Conservation (phyloP, 1,140 invertebrate species). For the Catajapyx aquilonaris region DNA sequence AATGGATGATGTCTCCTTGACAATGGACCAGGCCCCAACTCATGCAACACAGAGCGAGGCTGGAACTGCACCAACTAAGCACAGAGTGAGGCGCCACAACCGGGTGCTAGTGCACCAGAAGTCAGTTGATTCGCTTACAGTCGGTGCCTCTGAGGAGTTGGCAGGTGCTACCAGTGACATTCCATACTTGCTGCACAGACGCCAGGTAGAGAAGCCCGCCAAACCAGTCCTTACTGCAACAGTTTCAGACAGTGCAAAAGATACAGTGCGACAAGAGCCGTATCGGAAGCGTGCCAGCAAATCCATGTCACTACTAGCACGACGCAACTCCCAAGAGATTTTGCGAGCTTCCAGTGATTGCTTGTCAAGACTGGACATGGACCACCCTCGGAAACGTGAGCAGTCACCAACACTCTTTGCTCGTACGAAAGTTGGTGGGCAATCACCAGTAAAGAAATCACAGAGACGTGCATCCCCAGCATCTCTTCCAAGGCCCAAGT, state of each 20-base stretch:
- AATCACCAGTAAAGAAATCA: slow-evolving; percentile 36
- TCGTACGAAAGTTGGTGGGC: slow-evolving; percentile 55
- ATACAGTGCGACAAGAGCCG: too few relatives aligned
- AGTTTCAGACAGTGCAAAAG: background rate
- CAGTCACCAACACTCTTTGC: slow-evolving; percentile 56
- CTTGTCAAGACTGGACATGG: background rate
- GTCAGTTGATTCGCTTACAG: slow-evolving; percentile 40
- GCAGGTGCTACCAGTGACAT: slow-evolving; percentile 29
- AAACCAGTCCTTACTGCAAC: background rate
- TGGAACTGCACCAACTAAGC: slow-evolving; percentile 8
- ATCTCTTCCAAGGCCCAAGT: slow-evolving; percentile 49
- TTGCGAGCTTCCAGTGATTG: background rate
- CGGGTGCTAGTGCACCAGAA: slow-evolving; percentile 67
- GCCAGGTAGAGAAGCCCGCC: slow-evolving; percentile 24
- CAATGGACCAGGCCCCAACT: background rate
- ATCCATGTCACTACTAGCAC: too few relatives aligned
- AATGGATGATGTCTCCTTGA: background rate
- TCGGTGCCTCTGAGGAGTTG: background rate
- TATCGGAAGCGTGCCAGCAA: too few relatives aligned
- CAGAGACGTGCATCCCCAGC: slow-evolving; percentile 51
- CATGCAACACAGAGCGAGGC: background rate
- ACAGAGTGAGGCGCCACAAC: slow-evolving; percentile 30
- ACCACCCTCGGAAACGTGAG: slow-evolving; percentile 20
- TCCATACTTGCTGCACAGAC: slow-evolving; percentile 57
- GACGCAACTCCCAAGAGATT: background rate